These are phyloP conservation scores for Ischnura elegans DNA, from an alignment of 2,888 invertebrate species.

Conservation along the genomic window DNA sequence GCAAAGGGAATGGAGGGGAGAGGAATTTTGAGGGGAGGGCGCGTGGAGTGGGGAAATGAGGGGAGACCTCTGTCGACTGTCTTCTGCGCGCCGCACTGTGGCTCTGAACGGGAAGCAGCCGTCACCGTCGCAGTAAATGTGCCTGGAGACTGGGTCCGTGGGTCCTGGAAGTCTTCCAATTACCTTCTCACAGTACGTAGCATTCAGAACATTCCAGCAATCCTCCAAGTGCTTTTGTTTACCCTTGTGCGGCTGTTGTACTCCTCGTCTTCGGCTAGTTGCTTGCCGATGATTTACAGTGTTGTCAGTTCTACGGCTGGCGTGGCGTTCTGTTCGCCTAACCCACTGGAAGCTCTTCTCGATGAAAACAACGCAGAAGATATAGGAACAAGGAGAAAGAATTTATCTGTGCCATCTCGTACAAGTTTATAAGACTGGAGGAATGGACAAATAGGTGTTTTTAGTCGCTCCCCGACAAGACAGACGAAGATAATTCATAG, in stretches of 20 bases:
- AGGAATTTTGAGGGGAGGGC: neutral
- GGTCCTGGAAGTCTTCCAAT: neutral
- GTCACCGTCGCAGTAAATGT: neutral
- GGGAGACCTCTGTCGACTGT: neutral
- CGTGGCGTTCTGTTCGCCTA: neutral
- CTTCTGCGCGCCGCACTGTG: neutral
- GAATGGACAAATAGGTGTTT: no score
- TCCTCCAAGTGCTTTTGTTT: neutral
- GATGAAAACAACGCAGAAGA: no score
- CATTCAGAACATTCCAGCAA: neutral
- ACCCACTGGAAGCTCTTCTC: no score
- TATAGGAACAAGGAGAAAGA: no score
- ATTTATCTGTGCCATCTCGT: no score
- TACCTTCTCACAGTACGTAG: neutral
- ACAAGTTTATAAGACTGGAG: no score
- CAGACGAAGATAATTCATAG: no score
- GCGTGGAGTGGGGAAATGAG: neutral
- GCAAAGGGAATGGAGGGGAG: neutral
- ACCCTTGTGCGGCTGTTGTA: neutral
- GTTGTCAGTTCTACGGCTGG: neutral
- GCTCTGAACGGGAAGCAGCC: conserved; percentile 27
- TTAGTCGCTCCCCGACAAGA: no score
- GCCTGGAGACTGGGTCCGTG: neutral
- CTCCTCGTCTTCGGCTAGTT: no score
- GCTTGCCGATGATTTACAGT: neutral